Percentiles rank a stretch among this genome's conserved stretches.
Evolutionary conservation across 2,888 invertebrate species (phyloP).

Genomic region (Galeopsomyia nigrocyanea): DNA sequence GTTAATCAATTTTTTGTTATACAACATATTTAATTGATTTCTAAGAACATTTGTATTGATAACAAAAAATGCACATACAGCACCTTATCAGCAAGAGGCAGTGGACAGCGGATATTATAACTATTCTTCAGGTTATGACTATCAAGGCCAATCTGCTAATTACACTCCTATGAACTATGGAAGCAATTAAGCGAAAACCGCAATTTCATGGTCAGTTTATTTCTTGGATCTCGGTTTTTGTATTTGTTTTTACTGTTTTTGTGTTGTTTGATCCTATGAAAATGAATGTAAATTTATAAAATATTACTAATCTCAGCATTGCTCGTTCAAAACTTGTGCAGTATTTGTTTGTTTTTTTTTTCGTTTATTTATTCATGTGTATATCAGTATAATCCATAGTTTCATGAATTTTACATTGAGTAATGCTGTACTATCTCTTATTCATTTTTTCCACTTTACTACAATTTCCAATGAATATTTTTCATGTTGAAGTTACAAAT

Average conservation of each 20-base stretch:
- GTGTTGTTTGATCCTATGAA: constrained; percentile 48
- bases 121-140: constrained; percentile 62
- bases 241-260: constrained; percentile 45
- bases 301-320: constrained; percentile 29
- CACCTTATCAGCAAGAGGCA: constrained; percentile 63
- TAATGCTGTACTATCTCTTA: constrained; percentile 59
- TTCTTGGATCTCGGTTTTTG: constrained; percentile 36
- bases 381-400: constrained; percentile 4
- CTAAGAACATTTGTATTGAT: constrained; percentile 34
- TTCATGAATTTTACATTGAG: constrained; percentile 25
- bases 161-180: constrained; percentile 60
- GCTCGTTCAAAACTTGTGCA: constrained; percentile 36
- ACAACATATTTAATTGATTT: no score
- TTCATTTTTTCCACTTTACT: constrained; percentile 43
- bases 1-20: constrained; percentile 7
- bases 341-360: constrained; percentile 30
- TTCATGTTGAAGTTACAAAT: constrained; percentile 7
- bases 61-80: constrained; percentile 55
- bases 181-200: constrained; percentile 60
- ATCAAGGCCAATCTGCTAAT: constrained; percentile 62
- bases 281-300: constrained; percentile 38
- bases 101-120: constrained; percentile 60
- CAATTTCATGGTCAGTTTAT: constrained; percentile 64
- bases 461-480: not conserved
- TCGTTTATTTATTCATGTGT: constrained; percentile 1